Conservation (phyloP, 2,888 invertebrate species). For the Junonia oenone region DNA sequence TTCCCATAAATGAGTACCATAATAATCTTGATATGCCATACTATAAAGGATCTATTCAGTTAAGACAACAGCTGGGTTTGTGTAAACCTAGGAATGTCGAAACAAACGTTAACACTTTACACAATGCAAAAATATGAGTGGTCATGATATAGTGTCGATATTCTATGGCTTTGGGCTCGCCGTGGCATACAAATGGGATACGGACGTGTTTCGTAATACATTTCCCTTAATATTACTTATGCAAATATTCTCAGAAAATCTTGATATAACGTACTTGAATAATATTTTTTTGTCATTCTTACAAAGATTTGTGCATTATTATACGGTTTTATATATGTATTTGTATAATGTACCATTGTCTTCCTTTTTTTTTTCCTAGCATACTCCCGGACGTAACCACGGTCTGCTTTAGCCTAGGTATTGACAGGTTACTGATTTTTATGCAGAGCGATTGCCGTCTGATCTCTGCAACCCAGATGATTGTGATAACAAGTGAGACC, state of each 20-base stretch:
- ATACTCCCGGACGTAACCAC: too few species aligned
- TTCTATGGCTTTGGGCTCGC: slow-evolving; percentile 11
- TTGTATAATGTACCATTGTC: too few species aligned
- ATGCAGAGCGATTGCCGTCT: too few species aligned
- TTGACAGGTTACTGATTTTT: too few species aligned
- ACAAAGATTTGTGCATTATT: too few species aligned
- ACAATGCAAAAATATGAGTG: slow-evolving; percentile 19
- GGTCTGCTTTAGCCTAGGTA: too few species aligned
- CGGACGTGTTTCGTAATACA: not conserved
- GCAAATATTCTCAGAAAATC: not conserved
- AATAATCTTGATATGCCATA: not conserved
- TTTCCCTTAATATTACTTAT: not conserved
- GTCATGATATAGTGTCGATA: slow-evolving; percentile 14
- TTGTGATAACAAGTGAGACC: too few species aligned
- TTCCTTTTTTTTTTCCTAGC: too few species aligned
- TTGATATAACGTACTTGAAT: not conserved
- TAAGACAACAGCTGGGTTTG: not conserved
- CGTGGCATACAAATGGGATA: slow-evolving; percentile 6
- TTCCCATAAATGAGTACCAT: too few species aligned
- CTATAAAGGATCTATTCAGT: too few species aligned
- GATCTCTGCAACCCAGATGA: too few species aligned
- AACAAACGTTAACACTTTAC: slow-evolving; percentile 14
- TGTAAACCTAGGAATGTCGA: slow-evolving; percentile 8
- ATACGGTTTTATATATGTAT: too few species aligned
- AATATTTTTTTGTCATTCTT: not conserved